A percentile compares a stretch with the other conserved stretches of the same genome.
phyloP scores from a whole-genome alignment of 2,113 vertebrate genomes.

The Stigmatopora nigra region DNA sequence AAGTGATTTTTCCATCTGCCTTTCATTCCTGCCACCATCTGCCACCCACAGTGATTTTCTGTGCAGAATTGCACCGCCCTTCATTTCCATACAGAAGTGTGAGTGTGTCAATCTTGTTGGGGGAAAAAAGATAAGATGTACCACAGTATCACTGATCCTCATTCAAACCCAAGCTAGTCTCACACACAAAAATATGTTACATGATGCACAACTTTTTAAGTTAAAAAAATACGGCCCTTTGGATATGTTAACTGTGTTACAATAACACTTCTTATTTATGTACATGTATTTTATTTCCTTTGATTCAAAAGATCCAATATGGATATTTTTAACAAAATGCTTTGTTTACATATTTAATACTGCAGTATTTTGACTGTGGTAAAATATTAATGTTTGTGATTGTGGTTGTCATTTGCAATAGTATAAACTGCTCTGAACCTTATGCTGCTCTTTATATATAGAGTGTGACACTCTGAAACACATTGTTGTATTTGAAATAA shows the following conservation, averaged over 20 bases:
- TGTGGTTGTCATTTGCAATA: not conserved
- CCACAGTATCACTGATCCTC: not conserved
- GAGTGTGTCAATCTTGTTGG: not conserved
- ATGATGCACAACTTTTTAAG: no score
- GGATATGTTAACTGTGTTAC: no score
- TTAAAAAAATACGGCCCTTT: no score
- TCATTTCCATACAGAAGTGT: conserved; percentile 3
- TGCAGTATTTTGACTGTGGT: not conserved
- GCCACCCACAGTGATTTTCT: conserved; percentile 40
- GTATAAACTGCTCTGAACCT: not conserved
- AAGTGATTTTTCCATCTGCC: conserved; percentile 58
- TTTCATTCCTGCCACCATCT: conserved; percentile 54
- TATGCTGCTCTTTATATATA: not conserved
- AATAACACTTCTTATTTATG: no score
- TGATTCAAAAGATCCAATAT: not conserved
- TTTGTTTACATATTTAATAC: not conserved
- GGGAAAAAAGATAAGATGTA: not conserved
- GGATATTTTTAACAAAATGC: not conserved
- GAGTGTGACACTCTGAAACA: not conserved
- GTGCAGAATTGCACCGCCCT: conserved; percentile 20
- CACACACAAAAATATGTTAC: no score
- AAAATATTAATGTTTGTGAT: not conserved
- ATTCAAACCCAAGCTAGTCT: no score
- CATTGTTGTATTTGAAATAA: not conserved
- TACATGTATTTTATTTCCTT: no score